Conservation (phyloP, 2,797 vertebrate genomes). For the Chrysocyon brachyurus region DNA sequence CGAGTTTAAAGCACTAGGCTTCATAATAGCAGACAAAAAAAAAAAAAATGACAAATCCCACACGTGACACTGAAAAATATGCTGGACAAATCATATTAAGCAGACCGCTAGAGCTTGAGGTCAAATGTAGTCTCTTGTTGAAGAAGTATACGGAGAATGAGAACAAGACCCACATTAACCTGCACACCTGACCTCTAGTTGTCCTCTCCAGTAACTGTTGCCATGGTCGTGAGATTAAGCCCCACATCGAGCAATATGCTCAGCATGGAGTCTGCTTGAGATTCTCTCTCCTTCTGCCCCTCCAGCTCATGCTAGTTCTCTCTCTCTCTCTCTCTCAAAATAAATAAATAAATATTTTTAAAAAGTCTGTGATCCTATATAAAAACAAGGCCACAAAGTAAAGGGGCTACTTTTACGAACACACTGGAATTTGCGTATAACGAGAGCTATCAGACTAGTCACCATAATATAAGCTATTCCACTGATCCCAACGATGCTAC, state of each 20-base stretch:
- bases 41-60: not conserved
- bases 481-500: not conserved
- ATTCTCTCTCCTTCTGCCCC: not conserved
- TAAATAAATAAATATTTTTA: not conserved
- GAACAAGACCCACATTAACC: not conserved
- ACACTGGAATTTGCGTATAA: not conserved
- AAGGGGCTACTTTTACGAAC: conserved; percentile 37
- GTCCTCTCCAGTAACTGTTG: not conserved
- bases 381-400: not conserved
- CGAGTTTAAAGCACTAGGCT: not conserved
- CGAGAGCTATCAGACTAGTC: not conserved
- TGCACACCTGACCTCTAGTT: not conserved
- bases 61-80: not conserved
- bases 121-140: not conserved
- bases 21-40: not conserved
- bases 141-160: not conserved
- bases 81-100: not conserved
- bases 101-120: not conserved
- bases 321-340: not conserved
- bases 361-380: not conserved
- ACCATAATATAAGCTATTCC: not conserved
- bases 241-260: not conserved
- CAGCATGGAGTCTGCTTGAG: not conserved
- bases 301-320: not conserved
- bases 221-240: not conserved